These are phyloP conservation scores for Drosophila serrata DNA, from an alignment of 1,140 invertebrate genomes.

Conservation along the genomic window DNA sequence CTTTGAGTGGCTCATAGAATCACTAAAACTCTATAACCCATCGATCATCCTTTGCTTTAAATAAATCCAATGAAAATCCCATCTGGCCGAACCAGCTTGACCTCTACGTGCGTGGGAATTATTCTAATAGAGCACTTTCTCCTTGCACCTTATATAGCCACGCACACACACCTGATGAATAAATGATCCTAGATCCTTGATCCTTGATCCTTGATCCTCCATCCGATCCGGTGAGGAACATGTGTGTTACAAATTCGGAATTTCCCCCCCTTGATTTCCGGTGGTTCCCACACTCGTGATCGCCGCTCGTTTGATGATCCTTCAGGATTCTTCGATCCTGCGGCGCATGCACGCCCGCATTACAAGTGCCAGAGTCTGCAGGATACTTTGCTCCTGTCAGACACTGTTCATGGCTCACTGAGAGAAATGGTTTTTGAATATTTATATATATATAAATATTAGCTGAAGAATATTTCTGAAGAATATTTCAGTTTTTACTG, in stretches of 20 bases:
- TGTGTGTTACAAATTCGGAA: constrained; percentile 77
- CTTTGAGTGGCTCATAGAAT: not conserved
- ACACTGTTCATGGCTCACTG: constrained; percentile 3
- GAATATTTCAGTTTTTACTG: too few species aligned
- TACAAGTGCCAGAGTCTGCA: constrained; percentile 45
- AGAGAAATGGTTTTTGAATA: not conserved
- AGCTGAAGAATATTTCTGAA: too few species aligned
- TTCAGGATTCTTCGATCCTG: constrained; percentile 2
- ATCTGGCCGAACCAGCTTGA: constrained; percentile 26
- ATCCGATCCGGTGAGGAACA: constrained; percentile 38
- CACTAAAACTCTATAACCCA: not conserved
- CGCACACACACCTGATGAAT: constrained; percentile 37
- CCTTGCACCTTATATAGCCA: not conserved
- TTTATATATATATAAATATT: not conserved
- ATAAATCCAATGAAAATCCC: constrained; percentile 1
- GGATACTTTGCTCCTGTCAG: constrained; percentile 8
- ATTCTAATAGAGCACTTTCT: constrained; percentile 44
- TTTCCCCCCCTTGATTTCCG: constrained; percentile 47
- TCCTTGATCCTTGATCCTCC: not conserved
- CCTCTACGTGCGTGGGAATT: constrained; percentile 38
- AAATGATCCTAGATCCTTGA: not conserved
- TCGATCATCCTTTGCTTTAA: constrained; percentile 17
- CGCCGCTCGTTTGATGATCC: constrained; percentile 3
- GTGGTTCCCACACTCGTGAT: constrained; percentile 46
- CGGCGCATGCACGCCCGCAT: constrained; percentile 39